phyloP scores from a whole-genome alignment of 1,140 invertebrate genomes.

The Sycophila sp. region DNA sequence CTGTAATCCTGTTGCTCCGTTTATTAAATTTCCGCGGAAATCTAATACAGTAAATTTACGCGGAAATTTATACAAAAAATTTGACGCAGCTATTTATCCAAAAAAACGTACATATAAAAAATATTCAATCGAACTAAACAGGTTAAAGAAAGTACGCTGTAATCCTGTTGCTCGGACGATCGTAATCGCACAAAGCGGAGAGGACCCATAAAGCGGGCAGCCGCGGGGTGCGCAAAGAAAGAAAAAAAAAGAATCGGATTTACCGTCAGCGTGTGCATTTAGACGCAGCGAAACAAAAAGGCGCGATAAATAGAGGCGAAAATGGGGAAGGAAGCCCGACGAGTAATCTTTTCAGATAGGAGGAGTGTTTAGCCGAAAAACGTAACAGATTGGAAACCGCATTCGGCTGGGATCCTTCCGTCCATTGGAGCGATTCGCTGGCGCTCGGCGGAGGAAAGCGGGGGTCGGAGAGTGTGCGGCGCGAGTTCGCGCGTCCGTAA shows the following conservation, averaged over 20 bases:
- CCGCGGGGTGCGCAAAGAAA: conserved; percentile 32
- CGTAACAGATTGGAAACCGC: conserved; percentile 68
- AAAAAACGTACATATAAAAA: too few relatives aligned
- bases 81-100: too few relatives aligned
- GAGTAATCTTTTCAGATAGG: conserved; percentile 52
- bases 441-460: too few relatives aligned
- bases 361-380: conserved; percentile 55
- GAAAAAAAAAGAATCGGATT: conserved; percentile 48
- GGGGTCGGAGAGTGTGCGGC: too few relatives aligned
- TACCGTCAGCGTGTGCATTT: conserved; percentile 23
- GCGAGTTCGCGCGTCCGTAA: conserved; percentile 39
- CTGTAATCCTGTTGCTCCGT: conserved; percentile 4
- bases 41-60: too few relatives aligned
- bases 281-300: conserved; percentile 14
- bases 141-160: neutral
- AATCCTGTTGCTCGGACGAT: conserved; percentile 10
- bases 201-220: neutral
- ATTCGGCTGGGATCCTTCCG: conserved; percentile 53
- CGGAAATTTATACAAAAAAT: too few relatives aligned
- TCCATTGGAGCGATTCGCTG: neutral
- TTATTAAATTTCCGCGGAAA: too few relatives aligned
- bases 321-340: conserved; percentile 43
- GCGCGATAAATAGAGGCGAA: conserved; percentile 36
- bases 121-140: neutral
- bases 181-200: conserved; percentile 17